phyloP scores from a whole-genome alignment of 2,888 invertebrate genomes.

The Hydropsyche betteni region DNA sequence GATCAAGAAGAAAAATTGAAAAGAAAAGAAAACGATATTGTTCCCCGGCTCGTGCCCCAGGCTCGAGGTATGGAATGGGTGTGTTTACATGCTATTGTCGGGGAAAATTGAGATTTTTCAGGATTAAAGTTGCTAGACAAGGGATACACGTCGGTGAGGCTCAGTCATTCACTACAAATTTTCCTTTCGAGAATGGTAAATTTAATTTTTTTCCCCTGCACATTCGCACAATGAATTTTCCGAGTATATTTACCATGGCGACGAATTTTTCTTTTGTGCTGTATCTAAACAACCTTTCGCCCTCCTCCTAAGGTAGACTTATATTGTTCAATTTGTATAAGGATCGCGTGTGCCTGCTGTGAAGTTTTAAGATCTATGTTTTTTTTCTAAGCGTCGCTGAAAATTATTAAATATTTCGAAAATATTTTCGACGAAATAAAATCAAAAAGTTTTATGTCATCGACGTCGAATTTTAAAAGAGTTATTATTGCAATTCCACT shows the following conservation, averaged over 20 bases:
- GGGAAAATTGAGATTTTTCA: conserved; percentile 52
- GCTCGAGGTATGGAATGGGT: conserved; percentile 36
- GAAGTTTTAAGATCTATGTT: too few relatives aligned
- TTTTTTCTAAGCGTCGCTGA: too few relatives aligned
- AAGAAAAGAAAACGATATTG: conserved; percentile 46
- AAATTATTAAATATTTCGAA: too few relatives aligned
- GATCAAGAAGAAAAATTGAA: conserved; percentile 39
- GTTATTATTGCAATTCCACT: too few relatives aligned
- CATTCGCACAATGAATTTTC: conserved; percentile 46
- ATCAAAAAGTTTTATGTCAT: too few relatives aligned
- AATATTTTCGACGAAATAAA: too few relatives aligned
- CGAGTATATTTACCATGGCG: conserved; percentile 46
- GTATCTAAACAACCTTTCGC: conserved; percentile 6
- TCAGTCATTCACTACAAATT: conserved; percentile 48
- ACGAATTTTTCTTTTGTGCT: conserved; percentile 47
- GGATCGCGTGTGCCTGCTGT: too few relatives aligned
- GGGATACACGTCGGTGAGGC: conserved; percentile 21
- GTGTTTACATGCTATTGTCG: conserved; percentile 51
- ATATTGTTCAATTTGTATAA: conserved; percentile 46
- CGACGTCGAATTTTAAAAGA: too few relatives aligned
- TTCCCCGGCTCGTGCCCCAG: conserved; percentile 41
- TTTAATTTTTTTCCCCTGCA: conserved; percentile 49
- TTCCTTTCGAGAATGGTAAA: conserved; percentile 50
- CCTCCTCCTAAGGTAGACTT: conserved; percentile 22
- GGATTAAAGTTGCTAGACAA: conserved; percentile 42